A percentile compares a stretch with the other conserved stretches of the same genome.
Evolutionary conservation across 2,888 invertebrate genomes (phyloP).

Genomic region (Epinotia bilunana): DNA sequence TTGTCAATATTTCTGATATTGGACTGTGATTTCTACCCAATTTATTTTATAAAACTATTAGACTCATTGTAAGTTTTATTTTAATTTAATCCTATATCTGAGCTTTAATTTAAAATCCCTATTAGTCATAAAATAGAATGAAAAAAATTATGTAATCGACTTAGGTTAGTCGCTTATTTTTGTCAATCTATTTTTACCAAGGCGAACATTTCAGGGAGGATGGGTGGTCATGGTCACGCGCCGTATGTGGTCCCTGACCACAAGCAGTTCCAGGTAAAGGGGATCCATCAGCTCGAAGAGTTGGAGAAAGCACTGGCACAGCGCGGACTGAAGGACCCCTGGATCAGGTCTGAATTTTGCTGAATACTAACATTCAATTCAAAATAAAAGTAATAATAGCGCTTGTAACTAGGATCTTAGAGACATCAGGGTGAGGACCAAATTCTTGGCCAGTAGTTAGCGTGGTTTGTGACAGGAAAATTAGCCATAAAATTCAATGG

Average conservation of each 20-base stretch:
- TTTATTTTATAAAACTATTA: constrained; percentile 2
- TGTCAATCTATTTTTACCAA: constrained; percentile 10
- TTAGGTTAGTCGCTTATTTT: constrained; percentile 57
- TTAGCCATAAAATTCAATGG: too few species aligned
- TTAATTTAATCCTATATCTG: not conserved
- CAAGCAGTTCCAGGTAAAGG: constrained; percentile 88
- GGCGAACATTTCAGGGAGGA: constrained; percentile 48
- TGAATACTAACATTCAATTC: not conserved
- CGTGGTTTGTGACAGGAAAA: too few species aligned
- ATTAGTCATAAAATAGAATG: not conserved
- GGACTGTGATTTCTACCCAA: constrained; percentile 2
- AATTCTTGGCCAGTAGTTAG: too few species aligned
- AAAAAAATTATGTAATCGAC: constrained; percentile 56
- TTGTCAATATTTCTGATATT: constrained; percentile 1
- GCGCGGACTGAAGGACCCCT: constrained; percentile 92
- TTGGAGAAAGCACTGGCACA: constrained; percentile 87
- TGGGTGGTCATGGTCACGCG: constrained; percentile 75
- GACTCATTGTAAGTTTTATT: constrained; percentile 19
- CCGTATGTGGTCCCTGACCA: constrained; percentile 89
- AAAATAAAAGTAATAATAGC: too few species aligned
- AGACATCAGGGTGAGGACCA: too few species aligned
- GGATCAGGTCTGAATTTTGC: constrained; percentile 87
- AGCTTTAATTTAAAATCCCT: not conserved
- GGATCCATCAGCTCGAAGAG: constrained; percentile 86
- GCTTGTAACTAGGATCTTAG: too few species aligned